phyloP scores from a whole-genome alignment of 2,113 vertebrate species.

The Psettodes erumei region DNA sequence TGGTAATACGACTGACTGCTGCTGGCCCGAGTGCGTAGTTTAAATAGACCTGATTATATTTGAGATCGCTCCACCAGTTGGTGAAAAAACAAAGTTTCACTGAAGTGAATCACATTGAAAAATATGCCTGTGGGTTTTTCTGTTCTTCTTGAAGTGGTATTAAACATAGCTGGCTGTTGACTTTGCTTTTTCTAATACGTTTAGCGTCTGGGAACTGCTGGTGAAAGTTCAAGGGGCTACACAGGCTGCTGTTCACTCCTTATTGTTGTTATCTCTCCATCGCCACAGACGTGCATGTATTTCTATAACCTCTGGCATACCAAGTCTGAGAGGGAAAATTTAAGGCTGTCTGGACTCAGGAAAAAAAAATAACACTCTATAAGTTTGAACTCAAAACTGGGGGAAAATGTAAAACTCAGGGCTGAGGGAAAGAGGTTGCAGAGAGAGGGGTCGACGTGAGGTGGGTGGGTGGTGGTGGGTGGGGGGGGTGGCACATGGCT shows the following conservation, averaged over 20 bases:
- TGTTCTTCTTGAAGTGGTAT: conserved; percentile 19
- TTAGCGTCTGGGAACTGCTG: conserved; percentile 37
- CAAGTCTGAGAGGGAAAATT: conserved; percentile 49
- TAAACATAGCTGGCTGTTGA: conserved; percentile 28
- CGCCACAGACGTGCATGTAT: conserved; percentile 25
- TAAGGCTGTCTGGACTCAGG: conserved; percentile 50
- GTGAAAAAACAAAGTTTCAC: background rate
- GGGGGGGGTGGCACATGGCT: background rate
- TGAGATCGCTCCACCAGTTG: background rate
- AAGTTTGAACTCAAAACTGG: conserved; percentile 48
- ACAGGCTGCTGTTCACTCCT: conserved; percentile 38
- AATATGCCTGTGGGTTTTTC: conserved; percentile 10
- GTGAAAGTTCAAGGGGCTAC: conserved; percentile 10
- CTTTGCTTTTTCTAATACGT: conserved; percentile 44
- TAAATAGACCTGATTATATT: background rate
- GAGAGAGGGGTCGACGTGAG: too few relatives aligned
- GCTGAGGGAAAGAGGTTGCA: background rate
- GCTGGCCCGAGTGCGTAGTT: background rate
- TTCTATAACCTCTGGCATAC: conserved; percentile 50
- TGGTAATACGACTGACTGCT: conserved; percentile 5
- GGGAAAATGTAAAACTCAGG: conserved; percentile 15
- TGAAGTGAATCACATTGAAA: conserved; percentile 8
- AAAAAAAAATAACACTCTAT: background rate
- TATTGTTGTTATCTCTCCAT: conserved; percentile 36
- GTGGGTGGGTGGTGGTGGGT: too few relatives aligned